Evolutionary conservation across 1,140 invertebrate genomes (phyloP).

Genomic region (Coptotermes formosanus): DNA sequence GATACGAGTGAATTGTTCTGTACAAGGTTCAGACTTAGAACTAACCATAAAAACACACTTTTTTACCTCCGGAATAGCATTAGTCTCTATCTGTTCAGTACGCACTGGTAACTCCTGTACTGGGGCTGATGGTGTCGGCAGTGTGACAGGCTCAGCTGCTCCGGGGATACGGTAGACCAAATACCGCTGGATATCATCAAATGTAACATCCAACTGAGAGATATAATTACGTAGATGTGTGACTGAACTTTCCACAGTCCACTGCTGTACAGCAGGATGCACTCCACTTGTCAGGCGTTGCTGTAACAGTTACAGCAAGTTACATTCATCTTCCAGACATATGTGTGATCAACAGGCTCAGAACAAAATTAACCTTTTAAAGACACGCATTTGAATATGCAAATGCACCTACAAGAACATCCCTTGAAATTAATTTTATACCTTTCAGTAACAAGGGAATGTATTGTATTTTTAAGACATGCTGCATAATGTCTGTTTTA

Average conservation of each 20-base stretch:
- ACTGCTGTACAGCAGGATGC: constrained; percentile 34
- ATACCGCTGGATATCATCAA: constrained; percentile 38
- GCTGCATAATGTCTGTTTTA: too few species aligned
- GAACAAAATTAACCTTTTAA: too few species aligned
- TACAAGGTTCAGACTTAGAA: too few species aligned
- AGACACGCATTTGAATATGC: too few species aligned
- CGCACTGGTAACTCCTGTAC: not conserved
- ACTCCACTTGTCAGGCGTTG: constrained; percentile 35
- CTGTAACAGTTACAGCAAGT: not conserved
- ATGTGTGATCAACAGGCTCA: too few species aligned
- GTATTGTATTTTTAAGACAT: too few species aligned
- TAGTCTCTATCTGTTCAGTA: not conserved
- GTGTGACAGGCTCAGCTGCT: not conserved
- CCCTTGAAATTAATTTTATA: too few species aligned
- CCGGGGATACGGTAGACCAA: constrained; percentile 35
- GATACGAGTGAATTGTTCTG: too few species aligned
- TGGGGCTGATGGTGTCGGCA: not conserved
- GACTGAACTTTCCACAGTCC: constrained; percentile 35
- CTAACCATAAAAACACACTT: not conserved
- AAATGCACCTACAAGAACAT: too few species aligned
- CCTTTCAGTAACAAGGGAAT: too few species aligned
- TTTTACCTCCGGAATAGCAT: not conserved
- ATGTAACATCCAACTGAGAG: constrained; percentile 24
- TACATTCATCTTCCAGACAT: too few species aligned
- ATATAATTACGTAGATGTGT: constrained; percentile 22